A percentile compares a stretch with the other conserved stretches of the same genome.
These are phyloP conservation scores for Sinelater perroti DNA, from an alignment of 2,888 invertebrate species.

Conservation along the genomic window DNA sequence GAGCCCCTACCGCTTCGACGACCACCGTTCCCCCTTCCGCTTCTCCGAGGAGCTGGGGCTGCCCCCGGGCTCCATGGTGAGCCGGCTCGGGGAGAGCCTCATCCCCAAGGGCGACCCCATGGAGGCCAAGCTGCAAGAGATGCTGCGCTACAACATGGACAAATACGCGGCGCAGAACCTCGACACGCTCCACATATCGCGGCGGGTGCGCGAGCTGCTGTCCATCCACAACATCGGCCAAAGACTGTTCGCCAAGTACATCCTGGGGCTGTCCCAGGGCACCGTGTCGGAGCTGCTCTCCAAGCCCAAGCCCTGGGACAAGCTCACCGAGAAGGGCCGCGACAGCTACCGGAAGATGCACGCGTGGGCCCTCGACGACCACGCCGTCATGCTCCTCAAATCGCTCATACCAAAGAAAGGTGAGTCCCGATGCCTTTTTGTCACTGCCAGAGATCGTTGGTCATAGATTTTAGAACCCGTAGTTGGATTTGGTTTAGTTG, in stretches of 20 bases:
- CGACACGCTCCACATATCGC: constrained; percentile 94
- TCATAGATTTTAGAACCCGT: too few species aligned
- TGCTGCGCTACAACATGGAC: constrained; percentile 95
- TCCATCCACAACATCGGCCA: constrained; percentile 99
- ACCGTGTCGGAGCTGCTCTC: constrained; percentile 98
- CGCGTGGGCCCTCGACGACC: constrained; percentile 98
- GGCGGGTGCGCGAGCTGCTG: constrained; percentile 90
- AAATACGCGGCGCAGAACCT: constrained; percentile 93
- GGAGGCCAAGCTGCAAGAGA: constrained; percentile 92
- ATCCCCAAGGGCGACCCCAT: constrained; percentile 94
- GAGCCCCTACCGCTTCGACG: constrained; percentile 82
- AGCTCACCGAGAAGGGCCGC: constrained; percentile 97
- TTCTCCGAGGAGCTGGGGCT: constrained; percentile 85
- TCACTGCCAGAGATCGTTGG: not conserved
- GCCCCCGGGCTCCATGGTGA: constrained; percentile 83
- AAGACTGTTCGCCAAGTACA: constrained; percentile 97
- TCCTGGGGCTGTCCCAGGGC: constrained; percentile 95
- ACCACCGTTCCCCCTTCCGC: constrained; percentile 80
- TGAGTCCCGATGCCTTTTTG: constrained; percentile 52
- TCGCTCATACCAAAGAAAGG: constrained; percentile 98
- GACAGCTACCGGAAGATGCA: constrained; percentile 99
- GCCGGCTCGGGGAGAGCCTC: constrained; percentile 85
- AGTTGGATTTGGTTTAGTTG: too few species aligned
- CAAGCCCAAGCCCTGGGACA: constrained; percentile 99
- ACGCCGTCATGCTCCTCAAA: constrained; percentile 95